Evolutionary conservation across 2,113 vertebrate genomes (phyloP).

Genomic region (Callionymus lyra): DNA sequence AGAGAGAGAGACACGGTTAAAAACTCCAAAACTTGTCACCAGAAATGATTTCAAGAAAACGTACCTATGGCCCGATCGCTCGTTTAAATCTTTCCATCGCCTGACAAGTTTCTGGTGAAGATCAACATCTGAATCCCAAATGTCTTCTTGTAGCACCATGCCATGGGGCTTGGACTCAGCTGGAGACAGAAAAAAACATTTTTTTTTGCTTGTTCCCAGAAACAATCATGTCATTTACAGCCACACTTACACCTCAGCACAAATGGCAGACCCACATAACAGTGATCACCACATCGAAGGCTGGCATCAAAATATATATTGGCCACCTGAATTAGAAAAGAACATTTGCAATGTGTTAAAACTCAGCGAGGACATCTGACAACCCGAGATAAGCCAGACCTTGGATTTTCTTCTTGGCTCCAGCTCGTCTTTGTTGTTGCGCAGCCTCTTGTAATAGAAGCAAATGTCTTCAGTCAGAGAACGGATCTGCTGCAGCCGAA

Average conservation of each 20-base stretch:
- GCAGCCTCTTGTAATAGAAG: slow-evolving; percentile 88
- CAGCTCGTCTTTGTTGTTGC: slow-evolving; percentile 88
- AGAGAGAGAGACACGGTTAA: slow-evolving; percentile 9
- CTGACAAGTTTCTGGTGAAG: slow-evolving; percentile 82
- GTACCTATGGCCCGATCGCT: slow-evolving; percentile 76
- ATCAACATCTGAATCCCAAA: slow-evolving; percentile 89
- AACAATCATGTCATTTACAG: neutral
- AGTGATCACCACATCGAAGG: slow-evolving; percentile 87
- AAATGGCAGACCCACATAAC: slow-evolving; percentile 93
- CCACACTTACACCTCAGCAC: slow-evolving; percentile 86
- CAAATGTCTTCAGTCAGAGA: slow-evolving; percentile 86
- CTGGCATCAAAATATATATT: slow-evolving; percentile 97
- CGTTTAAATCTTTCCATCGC: slow-evolving; percentile 81
- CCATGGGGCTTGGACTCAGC: slow-evolving; percentile 81
- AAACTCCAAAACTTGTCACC: neutral
- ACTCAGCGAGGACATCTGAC: neutral
- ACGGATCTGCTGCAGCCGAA: slow-evolving; percentile 86
- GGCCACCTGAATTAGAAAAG: slow-evolving; percentile 76
- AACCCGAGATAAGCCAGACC: slow-evolving; percentile 55
- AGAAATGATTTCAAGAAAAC: slow-evolving; percentile 12
- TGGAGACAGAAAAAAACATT: slow-evolving; percentile 22
- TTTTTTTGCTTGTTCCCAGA: neutral
- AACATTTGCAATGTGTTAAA: slow-evolving; percentile 9
- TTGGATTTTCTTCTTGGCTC: slow-evolving; percentile 93
- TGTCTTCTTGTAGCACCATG: slow-evolving; percentile 80